Evolutionary conservation across 2,113 vertebrate species (phyloP), one percentile per base, ranked within the genome.

Genomic region (Hucho hucho): DNA sequence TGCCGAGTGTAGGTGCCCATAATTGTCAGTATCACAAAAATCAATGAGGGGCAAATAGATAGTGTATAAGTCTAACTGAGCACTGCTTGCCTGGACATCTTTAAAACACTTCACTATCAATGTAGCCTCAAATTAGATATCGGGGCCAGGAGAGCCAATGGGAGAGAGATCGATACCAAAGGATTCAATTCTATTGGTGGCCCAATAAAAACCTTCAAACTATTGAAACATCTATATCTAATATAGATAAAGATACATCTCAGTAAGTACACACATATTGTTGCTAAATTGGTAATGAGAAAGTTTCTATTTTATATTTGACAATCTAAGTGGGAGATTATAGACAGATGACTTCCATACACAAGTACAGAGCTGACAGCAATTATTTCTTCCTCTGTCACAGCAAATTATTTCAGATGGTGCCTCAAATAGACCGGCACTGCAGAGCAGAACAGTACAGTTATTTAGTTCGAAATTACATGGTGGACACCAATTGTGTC

Each of bases 1-100:
- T n/a, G 73, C 69, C 58, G 47, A 71, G 65, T 63, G 24, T 20
- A 25, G 9, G 20, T 32, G 9, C 4, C 20, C 18, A 20, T 37
- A 29, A 43, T 28, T 47, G 46, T 24, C 69, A 26, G 22, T 70
- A 24, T 53, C 69, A 70, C 46, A 53, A 14, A n/a, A 16, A 70
- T 56, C 69, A 26, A 56, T 70, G 69, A 25, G 24, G 37, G 65
- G 13, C 43, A 43, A 28, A n/a, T 65, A 18, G 64, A 65, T 64
- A 64, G 22, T 26, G 28, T 66, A 26, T 24, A 25, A 70, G 43
- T 46, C 13, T 70, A 53, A 47, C 22, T 20, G 11, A 6, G 68
- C 20, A 43, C 68, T 49, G 43, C 46, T 18, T 7, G 32, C 5
- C 69, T 53, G 6, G 6, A 6, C 53, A 14, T 61, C n/a, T 16